Base-by-base conservation (phyloP, 2,888 invertebrate species). In the Gryllus longicercus region DNA sequence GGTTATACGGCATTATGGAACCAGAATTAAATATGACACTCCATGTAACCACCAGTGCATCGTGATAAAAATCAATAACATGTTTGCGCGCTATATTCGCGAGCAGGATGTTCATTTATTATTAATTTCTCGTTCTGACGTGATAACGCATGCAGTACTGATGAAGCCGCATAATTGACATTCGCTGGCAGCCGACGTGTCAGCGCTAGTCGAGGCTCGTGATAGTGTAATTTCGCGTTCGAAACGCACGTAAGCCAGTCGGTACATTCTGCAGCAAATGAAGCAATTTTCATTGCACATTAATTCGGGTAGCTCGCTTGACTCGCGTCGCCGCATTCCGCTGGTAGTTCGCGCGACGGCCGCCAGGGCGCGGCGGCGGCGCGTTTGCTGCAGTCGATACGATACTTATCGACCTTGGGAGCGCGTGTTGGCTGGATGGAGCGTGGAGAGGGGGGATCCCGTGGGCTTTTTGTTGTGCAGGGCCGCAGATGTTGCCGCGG, bases 101-200 rank as follows among this genome's bases (percentile, higher is more conserved):
- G 38, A 5, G 38, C 8, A 18, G 63, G 63, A 63, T 63, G 63
- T 63, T 18, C 63, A 63, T 63, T 63, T 63, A 63, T 63, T 63
- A 63, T 63, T 63, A 63, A 63, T 63, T 63, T 63, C 63, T 63
- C 63, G 63, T 63, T 63, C n/a, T 63, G 63, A 63, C 63, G 63
- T 18, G 16, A 63, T 63, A 14, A 18, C 63, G 63, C n/a, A 63
- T 63, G 63, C 63, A 63, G n/a, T 63, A n/a, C 14, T 18, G 63
- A 63, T 63, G 63, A 63, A n/a, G 8, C 38, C 63, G 14, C n/a
- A 63, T 63, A 63, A 63, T 63, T 63, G 63, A n/a, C 63, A 63
- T 63, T 63, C 63, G 63, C 63, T 63, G 63, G 16, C 14, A 18
- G 63, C 14, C 63, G n/a, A n/a, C n/a, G n/a, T 63, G 63, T 63